phyloP scores from a whole-genome alignment of 2,888 invertebrate species.

The Conomelus anceps region DNA sequence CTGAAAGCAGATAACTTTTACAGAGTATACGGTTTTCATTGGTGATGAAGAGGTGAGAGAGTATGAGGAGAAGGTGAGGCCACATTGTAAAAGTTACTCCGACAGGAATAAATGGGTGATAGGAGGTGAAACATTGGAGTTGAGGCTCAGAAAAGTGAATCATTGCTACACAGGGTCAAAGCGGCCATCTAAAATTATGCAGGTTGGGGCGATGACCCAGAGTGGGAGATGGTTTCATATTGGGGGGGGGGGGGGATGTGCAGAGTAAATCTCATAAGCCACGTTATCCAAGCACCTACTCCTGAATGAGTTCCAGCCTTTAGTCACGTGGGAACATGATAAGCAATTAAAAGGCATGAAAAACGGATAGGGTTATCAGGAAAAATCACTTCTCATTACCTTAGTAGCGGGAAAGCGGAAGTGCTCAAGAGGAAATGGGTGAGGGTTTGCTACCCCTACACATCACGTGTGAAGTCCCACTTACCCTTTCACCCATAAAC shows the following conservation, averaged over 20 bases:
- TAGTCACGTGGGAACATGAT: not conserved
- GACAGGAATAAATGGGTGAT: not conserved
- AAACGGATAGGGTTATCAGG: not conserved
- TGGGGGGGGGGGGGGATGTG: not conserved
- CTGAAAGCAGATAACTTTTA: too few relatives aligned
- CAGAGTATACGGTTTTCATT: not conserved
- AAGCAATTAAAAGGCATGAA: not conserved
- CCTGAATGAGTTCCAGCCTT: not conserved
- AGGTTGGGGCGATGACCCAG: too few relatives aligned
- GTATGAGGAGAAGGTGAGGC: not conserved
- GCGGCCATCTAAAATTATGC: not conserved
- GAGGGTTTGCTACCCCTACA: not conserved
- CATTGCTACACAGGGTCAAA: not conserved
- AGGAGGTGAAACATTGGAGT: not conserved
- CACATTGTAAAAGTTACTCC: not conserved
- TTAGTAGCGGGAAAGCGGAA: not conserved
- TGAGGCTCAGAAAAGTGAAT: not conserved
- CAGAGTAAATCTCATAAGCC: not conserved
- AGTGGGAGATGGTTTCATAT: too few relatives aligned
- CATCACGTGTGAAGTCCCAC: not conserved
- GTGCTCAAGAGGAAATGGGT: not conserved
- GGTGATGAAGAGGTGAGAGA: too few relatives aligned
- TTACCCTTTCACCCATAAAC: not conserved
- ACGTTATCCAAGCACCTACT: not conserved
- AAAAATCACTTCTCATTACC: not conserved